phyloP scores from a whole-genome alignment of 2,113 vertebrate species.

The Meleagris gallopavo region DNA sequence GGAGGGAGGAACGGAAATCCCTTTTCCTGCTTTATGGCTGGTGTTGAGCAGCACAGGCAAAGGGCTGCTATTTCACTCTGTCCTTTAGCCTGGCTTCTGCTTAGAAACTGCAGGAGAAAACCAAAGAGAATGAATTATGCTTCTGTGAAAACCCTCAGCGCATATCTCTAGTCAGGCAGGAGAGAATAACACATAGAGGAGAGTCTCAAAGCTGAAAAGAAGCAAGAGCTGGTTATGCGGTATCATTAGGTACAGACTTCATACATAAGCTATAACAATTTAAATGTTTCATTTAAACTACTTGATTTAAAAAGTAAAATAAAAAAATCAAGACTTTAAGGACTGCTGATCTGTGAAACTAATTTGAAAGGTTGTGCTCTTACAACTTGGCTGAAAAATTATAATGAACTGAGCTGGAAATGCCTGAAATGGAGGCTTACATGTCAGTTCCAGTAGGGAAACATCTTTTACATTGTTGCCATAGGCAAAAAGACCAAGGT shows the following conservation, averaged over 20 bases:
- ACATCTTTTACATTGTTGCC: not conserved
- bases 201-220: not conserved
- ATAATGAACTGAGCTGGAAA: not conserved
- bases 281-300: not conserved
- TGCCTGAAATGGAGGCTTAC: not conserved
- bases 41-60: not conserved
- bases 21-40: not conserved
- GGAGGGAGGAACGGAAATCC: not conserved
- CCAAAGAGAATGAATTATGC: not conserved
- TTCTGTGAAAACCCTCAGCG: not conserved
- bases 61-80: not conserved
- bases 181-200: not conserved
- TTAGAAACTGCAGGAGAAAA: constrained; percentile 16
- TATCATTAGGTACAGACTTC: not conserved
- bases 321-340: not conserved
- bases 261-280: not conserved
- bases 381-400: not conserved
- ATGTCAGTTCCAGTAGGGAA: not conserved
- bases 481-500: not conserved
- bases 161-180: not conserved
- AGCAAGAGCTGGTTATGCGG: not conserved
- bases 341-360: not conserved
- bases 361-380: not conserved
- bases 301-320: not conserved
- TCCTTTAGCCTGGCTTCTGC: not conserved